These are phyloP conservation scores for Crambe crambe DNA, from an alignment of 37 sponge, comb jelly and placozoan species.

Conservation along the genomic window DNA sequence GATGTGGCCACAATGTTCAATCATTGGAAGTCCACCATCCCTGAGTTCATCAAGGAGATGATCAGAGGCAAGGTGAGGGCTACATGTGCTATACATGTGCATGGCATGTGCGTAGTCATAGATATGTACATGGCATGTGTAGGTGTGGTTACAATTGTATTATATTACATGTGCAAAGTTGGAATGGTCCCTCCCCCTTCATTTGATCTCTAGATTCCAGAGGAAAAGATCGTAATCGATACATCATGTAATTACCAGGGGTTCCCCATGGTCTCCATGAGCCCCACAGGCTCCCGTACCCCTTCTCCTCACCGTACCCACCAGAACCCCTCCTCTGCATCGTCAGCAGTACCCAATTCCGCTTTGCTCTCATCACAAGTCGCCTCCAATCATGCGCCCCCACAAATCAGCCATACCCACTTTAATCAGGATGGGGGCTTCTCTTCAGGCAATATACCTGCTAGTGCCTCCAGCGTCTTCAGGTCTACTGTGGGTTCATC, in stretches of 20 bases:
- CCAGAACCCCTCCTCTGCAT: neutral
- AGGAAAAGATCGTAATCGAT: neutral
- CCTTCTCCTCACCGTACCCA: slow-evolving; percentile 19
- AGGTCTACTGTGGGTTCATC: neutral
- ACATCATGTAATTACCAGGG: neutral
- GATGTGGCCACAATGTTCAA: slow-evolving; percentile 56
- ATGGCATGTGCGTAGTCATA: neutral
- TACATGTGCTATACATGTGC: neutral
- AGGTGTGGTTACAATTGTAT: neutral
- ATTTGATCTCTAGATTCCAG: slow-evolving; percentile 8
- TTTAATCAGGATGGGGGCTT: neutral
- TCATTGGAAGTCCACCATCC: slow-evolving; percentile 40
- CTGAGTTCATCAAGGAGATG: slow-evolving; percentile 36
- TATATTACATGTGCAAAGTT: too few species aligned
- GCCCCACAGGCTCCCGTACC: neutral
- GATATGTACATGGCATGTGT: neutral
- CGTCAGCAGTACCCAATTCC: neutral
- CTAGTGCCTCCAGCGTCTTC: slow-evolving; percentile 7
- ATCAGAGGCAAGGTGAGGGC: slow-evolving; percentile 33
- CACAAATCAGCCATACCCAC: neutral
- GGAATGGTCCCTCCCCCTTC: neutral
- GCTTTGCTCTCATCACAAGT: neutral
- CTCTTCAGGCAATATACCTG: neutral
- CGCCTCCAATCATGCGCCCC: neutral
- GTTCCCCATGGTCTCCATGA: neutral